Conservation (phyloP, 2,113 vertebrate species). For the Percina caprodes region DNA sequence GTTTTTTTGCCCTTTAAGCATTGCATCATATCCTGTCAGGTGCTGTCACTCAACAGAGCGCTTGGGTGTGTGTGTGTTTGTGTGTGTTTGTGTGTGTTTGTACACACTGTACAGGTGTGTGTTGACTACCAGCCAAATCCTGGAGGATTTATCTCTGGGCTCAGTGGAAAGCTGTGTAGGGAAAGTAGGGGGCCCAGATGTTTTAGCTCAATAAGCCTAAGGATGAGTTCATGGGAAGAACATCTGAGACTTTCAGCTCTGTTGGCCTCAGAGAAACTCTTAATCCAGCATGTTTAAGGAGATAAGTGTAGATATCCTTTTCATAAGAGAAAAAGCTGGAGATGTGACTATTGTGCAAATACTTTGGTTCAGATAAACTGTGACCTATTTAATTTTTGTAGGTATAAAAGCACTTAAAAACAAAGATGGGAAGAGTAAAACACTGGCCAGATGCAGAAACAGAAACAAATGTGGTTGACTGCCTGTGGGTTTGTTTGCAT, state of each 20-base stretch:
- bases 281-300: conserved; percentile 59
- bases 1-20: conserved; percentile 40
- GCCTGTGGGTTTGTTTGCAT: conserved; percentile 32
- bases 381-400: conserved; percentile 57
- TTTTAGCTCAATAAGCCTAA: conserved; percentile 69
- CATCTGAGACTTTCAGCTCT: conserved; percentile 62
- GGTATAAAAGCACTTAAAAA: conserved; percentile 16
- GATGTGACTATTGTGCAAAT: conserved; percentile 37
- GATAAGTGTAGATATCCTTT: conserved; percentile 30
- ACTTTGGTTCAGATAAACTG: conserved; percentile 48
- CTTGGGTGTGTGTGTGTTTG: conserved; percentile 2
- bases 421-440: conserved; percentile 31
- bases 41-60: conserved; percentile 54
- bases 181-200: conserved; percentile 67
- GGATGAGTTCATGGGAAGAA: conserved; percentile 73
- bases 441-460: conserved; percentile 46
- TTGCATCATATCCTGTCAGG: conserved; percentile 38
- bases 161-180: conserved; percentile 55
- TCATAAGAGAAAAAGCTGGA: conserved; percentile 12
- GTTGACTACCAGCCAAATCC: conserved; percentile 34
- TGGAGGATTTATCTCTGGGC: conserved; percentile 46
- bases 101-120: conserved; percentile 12
- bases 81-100: conserved; percentile 9
- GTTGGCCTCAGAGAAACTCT: conserved; percentile 54
- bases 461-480: conserved; percentile 53